Evolutionary conservation across 2,797 vertebrate genomes (phyloP), one percentile per base, ranked within the genome.

Genomic region (Acanthiza pusilla): DNA sequence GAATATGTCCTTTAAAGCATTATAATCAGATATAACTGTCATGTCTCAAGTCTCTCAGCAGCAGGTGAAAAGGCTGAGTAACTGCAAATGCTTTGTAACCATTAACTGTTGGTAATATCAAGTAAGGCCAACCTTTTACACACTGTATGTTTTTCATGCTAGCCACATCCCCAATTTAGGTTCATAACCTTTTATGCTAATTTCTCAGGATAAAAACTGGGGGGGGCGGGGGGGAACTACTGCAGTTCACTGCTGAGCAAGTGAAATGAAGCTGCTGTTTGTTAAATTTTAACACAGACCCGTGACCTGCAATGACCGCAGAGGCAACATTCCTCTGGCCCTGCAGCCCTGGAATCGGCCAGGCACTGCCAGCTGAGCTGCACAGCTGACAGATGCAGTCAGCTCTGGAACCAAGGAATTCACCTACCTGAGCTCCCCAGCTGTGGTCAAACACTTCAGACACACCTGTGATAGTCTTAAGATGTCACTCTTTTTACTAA

Each of bases 231-330:
- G 13, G 4, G 7, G 63, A 40, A 40, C 63, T 36, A 17, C 43
- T 58, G 17, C 43, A 81, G 80, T 34, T 61, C 47, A 47, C 29
- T 76, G 60, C 77, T 73, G 67, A 87, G 60, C 79, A 88, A 19
- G 42, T 63, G 61, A 80, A 93, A 87, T 60, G 10, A 73, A 66
- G 45, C 23, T 47, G 62, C 54, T 60, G 5, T 73, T 66, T 72
- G 74, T 85, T 87, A 91, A 82, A 92, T 63, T 76, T 94, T 93
- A 94, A 87, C 78, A 55, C 16, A 62, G 77, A 72, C 11, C 86
- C 21, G 21, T 82, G 84, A 92, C 73, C 77, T 63, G 51, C 60
- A 55, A 3, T 30, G 71, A 79, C 74, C 10, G 1, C 74, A 55
- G 54, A 62, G 55, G 34, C 34, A 92, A 32, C 45, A 45, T 63